Conservation (phyloP, 2,797 vertebrate species). For the Naso thynnoides region DNA sequence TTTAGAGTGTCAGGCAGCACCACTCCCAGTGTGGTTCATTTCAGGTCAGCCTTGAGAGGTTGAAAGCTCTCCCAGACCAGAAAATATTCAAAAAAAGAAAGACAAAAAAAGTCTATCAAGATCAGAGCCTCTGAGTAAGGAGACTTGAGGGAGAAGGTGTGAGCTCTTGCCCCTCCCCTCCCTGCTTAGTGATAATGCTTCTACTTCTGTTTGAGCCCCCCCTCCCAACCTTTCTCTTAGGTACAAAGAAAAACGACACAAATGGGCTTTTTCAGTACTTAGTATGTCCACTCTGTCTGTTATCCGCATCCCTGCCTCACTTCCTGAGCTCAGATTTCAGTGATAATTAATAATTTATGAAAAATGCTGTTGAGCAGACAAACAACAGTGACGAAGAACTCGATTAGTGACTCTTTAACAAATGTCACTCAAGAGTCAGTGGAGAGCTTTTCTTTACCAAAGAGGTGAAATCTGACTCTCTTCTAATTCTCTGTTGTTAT, state of each 20-base stretch:
- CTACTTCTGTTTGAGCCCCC: background rate
- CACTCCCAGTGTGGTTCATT: constrained; percentile 49
- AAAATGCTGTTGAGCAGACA: constrained; percentile 52
- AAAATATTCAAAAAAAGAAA: constrained; percentile 25
- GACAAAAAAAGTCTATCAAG: constrained; percentile 42
- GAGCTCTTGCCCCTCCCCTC: constrained; percentile 18
- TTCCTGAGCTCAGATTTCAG: constrained; percentile 58
- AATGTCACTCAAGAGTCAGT: constrained; percentile 18
- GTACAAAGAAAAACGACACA: background rate
- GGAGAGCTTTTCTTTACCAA: background rate
- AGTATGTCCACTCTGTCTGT: constrained; percentile 15
- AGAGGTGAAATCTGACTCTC: background rate
- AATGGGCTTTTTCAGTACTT: background rate
- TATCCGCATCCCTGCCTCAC: constrained; percentile 32
- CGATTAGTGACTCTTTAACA: constrained; percentile 42
- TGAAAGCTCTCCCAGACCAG: constrained; percentile 38
- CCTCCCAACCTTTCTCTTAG: constrained; percentile 5
- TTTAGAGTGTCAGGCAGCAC: constrained; percentile 31
- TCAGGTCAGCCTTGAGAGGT: constrained; percentile 51
- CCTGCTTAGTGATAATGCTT: constrained; percentile 10
- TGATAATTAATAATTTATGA: constrained; percentile 63
- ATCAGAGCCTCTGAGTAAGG: constrained; percentile 43
- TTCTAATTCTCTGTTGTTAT: background rate
- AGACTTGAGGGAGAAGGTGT: constrained; percentile 34
- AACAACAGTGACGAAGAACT: constrained; percentile 44